Percentiles rank a stretch among this genome's conserved stretches.
Conservation (phyloP, 2,888 invertebrate genomes). For the Poecilobothrus nobilitatus region DNA sequence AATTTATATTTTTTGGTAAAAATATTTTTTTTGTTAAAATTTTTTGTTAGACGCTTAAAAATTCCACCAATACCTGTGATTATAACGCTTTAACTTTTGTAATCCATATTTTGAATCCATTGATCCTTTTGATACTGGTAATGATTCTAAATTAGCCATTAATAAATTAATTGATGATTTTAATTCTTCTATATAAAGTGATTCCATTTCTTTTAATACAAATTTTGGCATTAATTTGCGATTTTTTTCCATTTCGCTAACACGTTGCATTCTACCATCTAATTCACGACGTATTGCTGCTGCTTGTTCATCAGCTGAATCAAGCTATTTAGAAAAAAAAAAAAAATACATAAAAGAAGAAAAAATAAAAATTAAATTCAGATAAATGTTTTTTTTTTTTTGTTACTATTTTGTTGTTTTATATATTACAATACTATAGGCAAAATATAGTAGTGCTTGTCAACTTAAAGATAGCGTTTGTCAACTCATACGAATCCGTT, state of each 20-base stretch:
- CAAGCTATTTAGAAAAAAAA: slow-evolving; percentile 57
- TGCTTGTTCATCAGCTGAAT: slow-evolving; percentile 98
- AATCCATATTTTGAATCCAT: slow-evolving; percentile 96
- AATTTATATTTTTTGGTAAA: no score
- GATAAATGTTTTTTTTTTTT: no score
- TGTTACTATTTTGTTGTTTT: no score
- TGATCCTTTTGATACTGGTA: slow-evolving; percentile 96
- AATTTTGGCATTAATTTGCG: slow-evolving; percentile 98
- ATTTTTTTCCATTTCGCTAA: slow-evolving; percentile 96
- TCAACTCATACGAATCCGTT: no score
- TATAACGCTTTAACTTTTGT: slow-evolving; percentile 96
- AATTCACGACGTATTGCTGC: slow-evolving; percentile 97
- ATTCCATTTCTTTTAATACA: slow-evolving; percentile 99
- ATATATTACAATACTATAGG: not conserved
- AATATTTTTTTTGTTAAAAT: no score
- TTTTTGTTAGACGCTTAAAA: slow-evolving; percentile 5
- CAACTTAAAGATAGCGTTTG: no score
- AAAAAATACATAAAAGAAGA: not conserved
- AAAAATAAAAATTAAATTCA: not conserved
- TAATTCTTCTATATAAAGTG: slow-evolving; percentile 95
- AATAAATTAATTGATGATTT: slow-evolving; percentile 95
- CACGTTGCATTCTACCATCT: slow-evolving; percentile 94
- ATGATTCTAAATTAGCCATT: slow-evolving; percentile 97
- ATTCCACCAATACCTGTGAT: slow-evolving; percentile 68
- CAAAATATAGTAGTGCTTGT: no score